phyloP scores from a whole-genome alignment of 1,140 invertebrate genomes.

The Zaprionus capensis region DNA sequence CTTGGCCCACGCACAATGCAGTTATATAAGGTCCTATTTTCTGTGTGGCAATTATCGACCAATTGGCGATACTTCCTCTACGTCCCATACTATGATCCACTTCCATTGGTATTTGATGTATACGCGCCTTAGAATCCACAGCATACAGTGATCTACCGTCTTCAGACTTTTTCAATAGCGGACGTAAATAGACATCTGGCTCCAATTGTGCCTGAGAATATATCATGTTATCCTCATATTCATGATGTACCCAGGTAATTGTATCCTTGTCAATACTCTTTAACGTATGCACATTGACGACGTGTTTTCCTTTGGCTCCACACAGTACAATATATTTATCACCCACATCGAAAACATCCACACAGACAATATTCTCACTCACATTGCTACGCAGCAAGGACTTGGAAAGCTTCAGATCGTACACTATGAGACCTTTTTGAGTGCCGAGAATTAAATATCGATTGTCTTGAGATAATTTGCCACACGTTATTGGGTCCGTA shows the following conservation, averaged over 20 bases:
- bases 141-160: constrained; percentile 44
- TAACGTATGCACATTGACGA: constrained; percentile 65
- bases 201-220: constrained; percentile 35
- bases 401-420: constrained; percentile 48
- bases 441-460: constrained; percentile 75
- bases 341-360: constrained; percentile 68
- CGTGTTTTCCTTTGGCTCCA: constrained; percentile 52
- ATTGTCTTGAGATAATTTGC: constrained; percentile 55
- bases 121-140: constrained; percentile 64
- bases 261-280: constrained; percentile 17
- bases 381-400: constrained; percentile 68
- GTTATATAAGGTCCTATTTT: constrained; percentile 40
- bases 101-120: constrained; percentile 62
- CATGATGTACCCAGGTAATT: constrained; percentile 63
- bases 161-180: constrained; percentile 46
- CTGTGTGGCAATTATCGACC: constrained; percentile 58
- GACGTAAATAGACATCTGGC: constrained; percentile 57
- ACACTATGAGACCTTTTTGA: constrained; percentile 63
- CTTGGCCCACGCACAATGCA: constrained; percentile 43
- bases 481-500: constrained; percentile 59
- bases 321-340: constrained; percentile 75
- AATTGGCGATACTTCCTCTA: constrained; percentile 32
- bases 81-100: background rate
- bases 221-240: constrained; percentile 20
- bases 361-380: constrained; percentile 72